A percentile compares a stretch with the other conserved stretches of the same genome.
These are phyloP conservation scores for Pseudomugil gertrudae DNA, from an alignment of 2,797 vertebrate species.

Conservation along the genomic window DNA sequence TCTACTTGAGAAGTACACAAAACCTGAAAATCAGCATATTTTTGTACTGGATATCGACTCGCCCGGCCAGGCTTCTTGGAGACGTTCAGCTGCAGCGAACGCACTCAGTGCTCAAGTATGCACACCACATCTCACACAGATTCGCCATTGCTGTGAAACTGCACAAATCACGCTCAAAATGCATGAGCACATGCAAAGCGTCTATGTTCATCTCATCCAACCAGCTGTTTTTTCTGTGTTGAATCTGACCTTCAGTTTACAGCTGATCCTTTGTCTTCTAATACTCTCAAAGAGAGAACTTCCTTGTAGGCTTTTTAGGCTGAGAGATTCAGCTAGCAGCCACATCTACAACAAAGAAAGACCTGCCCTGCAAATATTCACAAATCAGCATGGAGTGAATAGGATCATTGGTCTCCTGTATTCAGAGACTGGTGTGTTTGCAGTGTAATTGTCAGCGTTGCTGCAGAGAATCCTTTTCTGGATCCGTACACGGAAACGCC, in stretches of 20 bases:
- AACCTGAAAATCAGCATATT: slow-evolving; percentile 79
- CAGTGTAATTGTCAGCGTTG: slow-evolving; percentile 40
- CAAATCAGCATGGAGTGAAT: slow-evolving; percentile 7
- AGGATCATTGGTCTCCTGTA: slow-evolving; percentile 12
- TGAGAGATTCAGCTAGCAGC: slow-evolving; percentile 39
- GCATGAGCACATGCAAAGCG: slow-evolving; percentile 7
- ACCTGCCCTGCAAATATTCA: slow-evolving; percentile 24
- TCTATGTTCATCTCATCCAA: slow-evolving; percentile 13
- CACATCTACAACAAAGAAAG: slow-evolving; percentile 32
- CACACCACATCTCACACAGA: slow-evolving; percentile 5
- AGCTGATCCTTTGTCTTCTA: slow-evolving; percentile 37
- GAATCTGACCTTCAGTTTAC: slow-evolving; percentile 35
- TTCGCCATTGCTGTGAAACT: slow-evolving; percentile 6
- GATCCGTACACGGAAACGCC: slow-evolving; percentile 52
- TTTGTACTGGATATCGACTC: slow-evolving; percentile 34
- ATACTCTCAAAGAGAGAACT: slow-evolving; percentile 22
- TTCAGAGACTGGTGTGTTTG: slow-evolving; percentile 12
- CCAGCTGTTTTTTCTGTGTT: neutral
- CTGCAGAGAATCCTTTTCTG: slow-evolving; percentile 23
- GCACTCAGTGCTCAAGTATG: slow-evolving; percentile 28
- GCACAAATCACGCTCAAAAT: slow-evolving; percentile 17
- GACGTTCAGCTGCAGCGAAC: slow-evolving; percentile 23
- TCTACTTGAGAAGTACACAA: slow-evolving; percentile 32
- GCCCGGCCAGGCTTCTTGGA: slow-evolving; percentile 35
- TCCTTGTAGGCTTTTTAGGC: slow-evolving; percentile 26